Conservation (phyloP, 2,797 vertebrate species). For the Cyclura pinguis region DNA sequence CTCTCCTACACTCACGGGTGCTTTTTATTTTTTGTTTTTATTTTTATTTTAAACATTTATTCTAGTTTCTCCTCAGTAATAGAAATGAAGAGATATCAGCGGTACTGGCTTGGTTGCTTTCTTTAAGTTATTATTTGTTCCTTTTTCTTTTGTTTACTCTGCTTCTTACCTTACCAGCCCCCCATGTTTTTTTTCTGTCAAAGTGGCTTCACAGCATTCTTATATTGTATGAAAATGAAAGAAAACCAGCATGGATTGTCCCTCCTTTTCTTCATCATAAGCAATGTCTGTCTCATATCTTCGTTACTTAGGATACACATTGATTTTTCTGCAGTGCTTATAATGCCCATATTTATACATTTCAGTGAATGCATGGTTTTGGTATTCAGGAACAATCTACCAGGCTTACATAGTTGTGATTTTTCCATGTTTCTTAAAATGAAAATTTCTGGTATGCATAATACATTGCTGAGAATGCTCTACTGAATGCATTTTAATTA, state of each 20-base stretch:
- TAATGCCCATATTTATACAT: background rate
- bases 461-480: slow-evolving; percentile 5
- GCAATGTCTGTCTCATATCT: background rate
- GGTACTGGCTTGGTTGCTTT: background rate
- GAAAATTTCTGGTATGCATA: background rate
- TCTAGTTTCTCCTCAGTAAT: background rate
- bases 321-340: background rate
- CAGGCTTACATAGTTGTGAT: background rate
- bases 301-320: background rate
- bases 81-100: background rate
- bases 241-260: background rate
- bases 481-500: slow-evolving; percentile 46
- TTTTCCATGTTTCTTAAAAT: slow-evolving; percentile 11
- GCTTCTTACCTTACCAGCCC: too few species aligned
- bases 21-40: background rate
- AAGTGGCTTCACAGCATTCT: background rate
- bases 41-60: background rate
- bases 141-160: background rate
- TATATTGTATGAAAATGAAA: background rate
- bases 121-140: background rate
- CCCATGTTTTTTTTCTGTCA: background rate
- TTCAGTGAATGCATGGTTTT: background rate
- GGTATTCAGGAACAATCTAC: background rate
- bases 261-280: background rate
- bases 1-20: background rate